Percentiles rank a stretch among this genome's conserved stretches.
Evolutionary conservation across 2,113 vertebrate genomes (phyloP).

Genomic region (Xenus cinereus): DNA sequence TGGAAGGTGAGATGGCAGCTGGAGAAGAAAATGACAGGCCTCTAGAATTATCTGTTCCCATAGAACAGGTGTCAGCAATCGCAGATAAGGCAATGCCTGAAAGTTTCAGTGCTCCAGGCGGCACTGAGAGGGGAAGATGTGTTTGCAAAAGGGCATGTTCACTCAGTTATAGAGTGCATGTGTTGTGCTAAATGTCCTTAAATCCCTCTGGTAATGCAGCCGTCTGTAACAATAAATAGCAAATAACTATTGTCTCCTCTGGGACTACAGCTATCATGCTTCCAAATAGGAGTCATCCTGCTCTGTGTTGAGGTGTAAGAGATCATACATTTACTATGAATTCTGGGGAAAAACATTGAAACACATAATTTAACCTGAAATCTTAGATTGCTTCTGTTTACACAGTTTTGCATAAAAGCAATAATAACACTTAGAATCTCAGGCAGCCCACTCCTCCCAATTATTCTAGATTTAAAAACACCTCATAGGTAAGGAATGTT

Average conservation of each 20-base stretch:
- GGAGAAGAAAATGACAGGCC: conserved; percentile 44
- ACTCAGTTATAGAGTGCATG: conserved; percentile 6
- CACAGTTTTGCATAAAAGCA: not conserved
- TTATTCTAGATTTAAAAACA: not conserved
- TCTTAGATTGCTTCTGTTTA: not conserved
- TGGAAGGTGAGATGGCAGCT: conserved; percentile 45
- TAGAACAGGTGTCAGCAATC: not conserved
- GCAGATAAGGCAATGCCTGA: not conserved
- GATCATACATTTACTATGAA: not conserved
- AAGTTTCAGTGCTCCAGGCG: conserved; percentile 11
- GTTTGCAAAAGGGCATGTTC: conserved; percentile 51
- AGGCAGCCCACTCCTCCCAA: not conserved
- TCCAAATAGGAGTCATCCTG: not conserved
- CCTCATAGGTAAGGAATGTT: not conserved
- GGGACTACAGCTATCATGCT: conserved; percentile 19
- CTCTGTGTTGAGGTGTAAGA: not conserved
- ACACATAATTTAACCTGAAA: not conserved
- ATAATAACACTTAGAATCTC: not conserved
- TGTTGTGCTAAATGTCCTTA: conserved; percentile 49
- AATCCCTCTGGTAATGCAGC: conserved; percentile 41
- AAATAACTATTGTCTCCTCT: conserved; percentile 31
- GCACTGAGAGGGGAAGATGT: conserved; percentile 32
- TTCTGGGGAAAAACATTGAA: not conserved
- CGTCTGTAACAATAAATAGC: conserved; percentile 53
- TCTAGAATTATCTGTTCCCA: conserved; percentile 5